These are phyloP conservation scores for Antheraea yamamai DNA, from an alignment of 2,888 invertebrate genomes.

Conservation along the genomic window DNA sequence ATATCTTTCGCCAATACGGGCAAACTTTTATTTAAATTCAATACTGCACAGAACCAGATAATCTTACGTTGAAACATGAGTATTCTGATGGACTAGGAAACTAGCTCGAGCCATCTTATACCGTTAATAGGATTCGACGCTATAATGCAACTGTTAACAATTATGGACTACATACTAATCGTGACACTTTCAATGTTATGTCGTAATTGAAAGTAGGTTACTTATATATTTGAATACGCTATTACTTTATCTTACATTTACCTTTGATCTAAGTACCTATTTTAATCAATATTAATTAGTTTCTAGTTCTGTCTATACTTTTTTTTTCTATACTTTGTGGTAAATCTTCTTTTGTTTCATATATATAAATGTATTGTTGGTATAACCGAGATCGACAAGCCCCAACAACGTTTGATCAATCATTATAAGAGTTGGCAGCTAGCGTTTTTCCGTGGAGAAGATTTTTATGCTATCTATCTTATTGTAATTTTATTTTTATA, in stretches of 20 bases:
- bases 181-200: conserved; percentile 12
- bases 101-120: conserved; percentile 11
- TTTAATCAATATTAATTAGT: background rate
- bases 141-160: conserved; percentile 4
- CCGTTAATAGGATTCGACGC: conserved; percentile 1
- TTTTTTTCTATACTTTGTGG: too few relatives aligned
- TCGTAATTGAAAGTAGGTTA: conserved; percentile 2
- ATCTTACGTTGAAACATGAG: background rate
- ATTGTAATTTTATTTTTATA: too few relatives aligned
- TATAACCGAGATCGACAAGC: too few relatives aligned
- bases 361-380: too few relatives aligned
- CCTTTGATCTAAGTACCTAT: background rate
- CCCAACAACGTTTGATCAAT: too few relatives aligned
- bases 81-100: conserved; percentile 1
- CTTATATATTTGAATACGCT: background rate
- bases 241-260: background rate
- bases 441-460: too few relatives aligned
- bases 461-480: too few relatives aligned
- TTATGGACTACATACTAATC: conserved; percentile 5
- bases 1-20: too few relatives aligned
- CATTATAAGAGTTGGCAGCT: too few relatives aligned
- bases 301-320: too few relatives aligned
- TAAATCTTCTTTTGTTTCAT: too few relatives aligned
- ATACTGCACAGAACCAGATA: background rate
- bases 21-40: too few relatives aligned